Conservation (phyloP, 2,797 vertebrate genomes). For the Phataginus tricuspis region DNA sequence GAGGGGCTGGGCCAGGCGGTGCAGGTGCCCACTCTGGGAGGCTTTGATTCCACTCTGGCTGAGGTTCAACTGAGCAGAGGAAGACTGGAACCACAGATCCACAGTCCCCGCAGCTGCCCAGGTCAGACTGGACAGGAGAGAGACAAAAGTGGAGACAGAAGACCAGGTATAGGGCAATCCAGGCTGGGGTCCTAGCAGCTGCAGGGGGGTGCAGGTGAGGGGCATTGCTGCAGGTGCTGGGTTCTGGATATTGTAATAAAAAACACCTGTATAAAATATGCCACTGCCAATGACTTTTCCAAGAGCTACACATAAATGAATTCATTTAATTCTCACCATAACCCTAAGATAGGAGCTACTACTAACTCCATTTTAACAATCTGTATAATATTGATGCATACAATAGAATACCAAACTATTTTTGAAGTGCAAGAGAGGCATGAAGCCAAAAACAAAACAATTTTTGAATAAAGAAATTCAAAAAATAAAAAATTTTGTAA, state of each 20-base stretch:
- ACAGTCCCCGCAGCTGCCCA: background rate
- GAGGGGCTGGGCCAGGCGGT: background rate
- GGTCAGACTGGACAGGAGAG: background rate
- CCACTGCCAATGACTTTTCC: background rate
- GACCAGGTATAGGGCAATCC: background rate
- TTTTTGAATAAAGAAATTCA: background rate
- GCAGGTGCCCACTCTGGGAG: accelerated
- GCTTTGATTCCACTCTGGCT: background rate
- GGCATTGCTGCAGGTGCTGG: no score
- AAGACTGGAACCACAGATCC: background rate
- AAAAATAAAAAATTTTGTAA: no score
- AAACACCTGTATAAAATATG: background rate
- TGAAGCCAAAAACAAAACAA: background rate
- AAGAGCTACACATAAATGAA: background rate
- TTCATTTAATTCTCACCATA: background rate
- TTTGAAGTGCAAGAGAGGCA: background rate
- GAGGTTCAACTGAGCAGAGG: background rate
- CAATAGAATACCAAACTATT: background rate
- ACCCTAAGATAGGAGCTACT: background rate
- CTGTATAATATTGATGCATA: background rate
- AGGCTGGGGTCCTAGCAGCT: no score
- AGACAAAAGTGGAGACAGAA: background rate
- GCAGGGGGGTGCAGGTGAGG: no score
- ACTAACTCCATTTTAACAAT: background rate
- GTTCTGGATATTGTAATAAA: background rate